phyloP scores from a whole-genome alignment of 2,888 invertebrate species.

The Aphrophora alni region DNA sequence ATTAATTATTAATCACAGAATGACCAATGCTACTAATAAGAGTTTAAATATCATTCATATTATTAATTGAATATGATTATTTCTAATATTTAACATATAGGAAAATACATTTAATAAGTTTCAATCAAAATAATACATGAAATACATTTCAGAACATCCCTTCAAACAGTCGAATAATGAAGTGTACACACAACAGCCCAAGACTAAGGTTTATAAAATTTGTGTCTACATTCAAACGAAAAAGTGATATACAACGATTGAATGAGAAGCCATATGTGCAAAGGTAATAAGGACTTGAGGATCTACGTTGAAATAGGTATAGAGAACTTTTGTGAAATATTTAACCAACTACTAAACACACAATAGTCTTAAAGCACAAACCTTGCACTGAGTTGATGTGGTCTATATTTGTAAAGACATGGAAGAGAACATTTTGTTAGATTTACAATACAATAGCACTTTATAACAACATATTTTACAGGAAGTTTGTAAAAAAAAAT shows the following conservation, averaged over 20 bases:
- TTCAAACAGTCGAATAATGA: neutral
- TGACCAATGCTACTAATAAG: too few relatives aligned
- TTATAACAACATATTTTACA: too few relatives aligned
- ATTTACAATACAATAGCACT: too few relatives aligned
- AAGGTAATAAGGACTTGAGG: neutral
- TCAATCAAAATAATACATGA: too few relatives aligned
- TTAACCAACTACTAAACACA: neutral
- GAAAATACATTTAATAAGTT: too few relatives aligned
- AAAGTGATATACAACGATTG: neutral
- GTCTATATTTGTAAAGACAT: constrained; percentile 35
- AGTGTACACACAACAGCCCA: neutral
- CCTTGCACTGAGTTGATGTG: constrained; percentile 21
- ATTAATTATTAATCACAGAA: too few relatives aligned
- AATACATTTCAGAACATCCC: too few relatives aligned
- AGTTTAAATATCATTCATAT: too few relatives aligned
- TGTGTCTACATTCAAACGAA: neutral
- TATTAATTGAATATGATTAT: too few relatives aligned
- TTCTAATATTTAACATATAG: too few relatives aligned
- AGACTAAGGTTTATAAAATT: neutral
- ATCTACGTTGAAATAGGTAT: too few relatives aligned
- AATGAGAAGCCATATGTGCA: neutral
- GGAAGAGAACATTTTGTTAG: constrained; percentile 23
- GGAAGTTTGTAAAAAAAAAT: too few relatives aligned
- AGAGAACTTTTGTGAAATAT: neutral
- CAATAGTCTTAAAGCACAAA: constrained; percentile 6